These are phyloP conservation scores for Spea bombifrons DNA, from an alignment of 2,113 vertebrate species.

Conservation along the genomic window DNA sequence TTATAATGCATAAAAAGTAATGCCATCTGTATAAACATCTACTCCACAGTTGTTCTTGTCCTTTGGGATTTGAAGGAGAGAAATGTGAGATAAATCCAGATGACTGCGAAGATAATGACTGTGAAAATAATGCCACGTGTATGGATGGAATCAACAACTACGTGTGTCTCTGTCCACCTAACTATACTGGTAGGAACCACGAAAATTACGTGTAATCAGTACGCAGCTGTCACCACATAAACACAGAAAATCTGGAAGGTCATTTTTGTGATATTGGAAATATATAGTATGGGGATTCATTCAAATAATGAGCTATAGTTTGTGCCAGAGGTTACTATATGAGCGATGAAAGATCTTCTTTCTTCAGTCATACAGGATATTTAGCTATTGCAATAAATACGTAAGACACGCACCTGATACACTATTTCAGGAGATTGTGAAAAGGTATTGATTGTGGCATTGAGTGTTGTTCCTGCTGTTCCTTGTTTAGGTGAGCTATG, in stretches of 20 bases:
- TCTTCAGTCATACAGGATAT: too few relatives aligned
- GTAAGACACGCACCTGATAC: too few relatives aligned
- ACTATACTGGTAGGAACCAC: conserved; percentile 87
- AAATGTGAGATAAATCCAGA: conserved; percentile 89
- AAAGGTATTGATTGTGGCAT: too few relatives aligned
- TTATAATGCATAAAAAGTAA: not conserved
- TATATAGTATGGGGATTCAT: too few relatives aligned
- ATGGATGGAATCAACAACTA: conserved; percentile 97
- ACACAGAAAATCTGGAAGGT: not conserved
- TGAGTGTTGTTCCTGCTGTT: conserved; percentile 19
- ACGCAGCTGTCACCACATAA: not conserved
- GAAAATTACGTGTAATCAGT: not conserved
- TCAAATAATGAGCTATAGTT: too few relatives aligned
- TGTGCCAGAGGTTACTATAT: too few relatives aligned
- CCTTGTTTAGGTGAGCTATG: conserved; percentile 85
- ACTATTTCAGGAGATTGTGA: too few relatives aligned
- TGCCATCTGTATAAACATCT: not conserved
- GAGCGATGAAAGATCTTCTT: too few relatives aligned
- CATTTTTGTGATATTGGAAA: not conserved
- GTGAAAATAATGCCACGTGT: conserved; percentile 97
- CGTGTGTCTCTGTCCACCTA: conserved; percentile 90
- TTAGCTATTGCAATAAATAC: too few relatives aligned
- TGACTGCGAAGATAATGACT: conserved; percentile 97
- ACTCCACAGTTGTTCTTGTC: conserved; percentile 82
- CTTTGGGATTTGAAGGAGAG: conserved; percentile 93